Percentiles rank a stretch among this genome's conserved stretches.
These are phyloP conservation scores for Fukomys damarensis DNA, from an alignment of 2,113 vertebrate species.

Conservation along the genomic window DNA sequence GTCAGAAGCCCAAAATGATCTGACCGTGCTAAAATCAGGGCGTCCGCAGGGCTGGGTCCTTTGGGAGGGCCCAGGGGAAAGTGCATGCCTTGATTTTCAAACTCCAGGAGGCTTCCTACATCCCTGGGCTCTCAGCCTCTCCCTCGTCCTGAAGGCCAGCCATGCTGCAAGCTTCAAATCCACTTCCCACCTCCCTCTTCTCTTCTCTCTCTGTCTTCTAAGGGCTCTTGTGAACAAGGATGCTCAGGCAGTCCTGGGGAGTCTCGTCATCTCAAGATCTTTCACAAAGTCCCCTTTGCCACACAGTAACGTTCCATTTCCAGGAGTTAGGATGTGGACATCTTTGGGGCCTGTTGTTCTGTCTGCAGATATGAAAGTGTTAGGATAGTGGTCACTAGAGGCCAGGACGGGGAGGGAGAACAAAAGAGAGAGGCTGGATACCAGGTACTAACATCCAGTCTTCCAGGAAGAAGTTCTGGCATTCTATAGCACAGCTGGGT, in stretches of 20 bases:
- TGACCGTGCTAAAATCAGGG: neutral
- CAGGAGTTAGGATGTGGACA: neutral
- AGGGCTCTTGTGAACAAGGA: neutral
- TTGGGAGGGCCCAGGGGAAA: neutral
- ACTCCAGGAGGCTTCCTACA: neutral
- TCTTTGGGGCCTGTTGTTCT: neutral
- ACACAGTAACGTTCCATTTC: neutral
- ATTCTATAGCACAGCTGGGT: too few species aligned
- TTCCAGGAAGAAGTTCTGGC: neutral
- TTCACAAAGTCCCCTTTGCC: neutral
- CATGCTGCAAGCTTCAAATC: neutral
- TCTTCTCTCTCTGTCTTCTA: too few species aligned
- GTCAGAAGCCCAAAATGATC: neutral
- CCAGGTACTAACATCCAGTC: neutral
- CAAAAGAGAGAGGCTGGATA: neutral
- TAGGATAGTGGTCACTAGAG: neutral
- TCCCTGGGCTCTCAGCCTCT: neutral
- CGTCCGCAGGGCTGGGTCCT: neutral
- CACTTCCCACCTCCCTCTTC: neutral
- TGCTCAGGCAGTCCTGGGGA: neutral
- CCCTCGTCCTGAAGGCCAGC: neutral
- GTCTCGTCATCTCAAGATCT: neutral
- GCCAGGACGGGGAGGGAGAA: neutral
- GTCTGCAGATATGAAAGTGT: neutral
- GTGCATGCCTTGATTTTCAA: neutral